These are phyloP conservation scores for Melanaphis sacchari DNA, from an alignment of 1,140 invertebrate species.

Conservation along the genomic window DNA sequence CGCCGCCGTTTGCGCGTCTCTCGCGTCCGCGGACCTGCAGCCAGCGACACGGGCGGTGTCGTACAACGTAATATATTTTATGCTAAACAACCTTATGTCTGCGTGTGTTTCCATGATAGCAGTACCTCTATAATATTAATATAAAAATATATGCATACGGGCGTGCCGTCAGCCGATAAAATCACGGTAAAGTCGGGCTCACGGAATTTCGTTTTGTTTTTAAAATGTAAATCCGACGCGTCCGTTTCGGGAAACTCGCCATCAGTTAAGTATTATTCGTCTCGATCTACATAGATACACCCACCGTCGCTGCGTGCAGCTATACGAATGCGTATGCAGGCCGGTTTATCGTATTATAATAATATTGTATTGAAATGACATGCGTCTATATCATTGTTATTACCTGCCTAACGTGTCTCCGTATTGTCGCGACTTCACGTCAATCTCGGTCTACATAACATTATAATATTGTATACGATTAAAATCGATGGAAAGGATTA, in stretches of 20 bases:
- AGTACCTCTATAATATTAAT: background rate
- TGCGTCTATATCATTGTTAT: background rate
- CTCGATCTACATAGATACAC: background rate
- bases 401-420: background rate
- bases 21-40: background rate
- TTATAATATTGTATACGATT: background rate
- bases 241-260: background rate
- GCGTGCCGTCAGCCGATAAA: background rate
- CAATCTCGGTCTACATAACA: background rate
- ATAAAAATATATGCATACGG: background rate
- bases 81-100: background rate
- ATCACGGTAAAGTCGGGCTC: background rate
- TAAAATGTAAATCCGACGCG: background rate
- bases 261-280: background rate
- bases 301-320: background rate
- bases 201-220: slow-evolving; percentile 13
- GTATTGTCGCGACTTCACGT: background rate
- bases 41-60: too few relatives aligned
- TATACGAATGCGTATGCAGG: background rate
- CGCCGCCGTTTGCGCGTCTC: background rate
- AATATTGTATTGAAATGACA: background rate
- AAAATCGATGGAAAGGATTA: background rate
- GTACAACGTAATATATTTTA: background rate
- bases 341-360: background rate
- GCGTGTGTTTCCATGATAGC: background rate